Conservation (phyloP, 2,797 vertebrate genomes). For the Gymnodraco acuticeps region DNA sequence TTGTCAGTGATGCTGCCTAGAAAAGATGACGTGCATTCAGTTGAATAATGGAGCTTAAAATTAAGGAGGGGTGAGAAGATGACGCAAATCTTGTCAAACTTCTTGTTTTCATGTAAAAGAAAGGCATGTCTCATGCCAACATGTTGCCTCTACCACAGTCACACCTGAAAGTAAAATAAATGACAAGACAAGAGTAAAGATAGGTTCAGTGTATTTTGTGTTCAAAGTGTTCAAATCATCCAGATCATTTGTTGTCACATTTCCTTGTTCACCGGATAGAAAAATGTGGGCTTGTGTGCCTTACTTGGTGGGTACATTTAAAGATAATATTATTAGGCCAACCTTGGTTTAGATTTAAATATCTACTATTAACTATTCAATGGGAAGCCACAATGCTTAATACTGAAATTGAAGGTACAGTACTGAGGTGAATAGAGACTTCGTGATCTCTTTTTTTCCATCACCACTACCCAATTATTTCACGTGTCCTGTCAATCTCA, state of each 20-base stretch:
- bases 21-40: not conserved
- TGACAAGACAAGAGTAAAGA: too few relatives aligned
- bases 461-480: too few relatives aligned
- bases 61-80: not conserved
- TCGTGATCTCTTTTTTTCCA: too few relatives aligned
- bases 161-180: not conserved
- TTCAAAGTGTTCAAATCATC: not conserved
- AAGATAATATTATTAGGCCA: not conserved
- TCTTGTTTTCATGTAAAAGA: too few relatives aligned
- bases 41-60: not conserved
- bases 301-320: not conserved
- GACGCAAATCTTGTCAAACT: not conserved
- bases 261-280: not conserved
- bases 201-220: not conserved
- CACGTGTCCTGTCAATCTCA: too few relatives aligned
- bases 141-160: not conserved
- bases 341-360: too few relatives aligned
- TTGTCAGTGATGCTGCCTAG: slow-evolving; percentile 6
- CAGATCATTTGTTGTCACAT: not conserved
- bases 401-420: too few relatives aligned
- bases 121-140: slow-evolving; percentile 11
- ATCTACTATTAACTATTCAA: too few relatives aligned
- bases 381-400: too few relatives aligned
- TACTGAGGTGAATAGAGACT: too few relatives aligned
- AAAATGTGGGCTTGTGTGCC: not conserved